Base-by-base conservation (phyloP, 1,140 invertebrate species). In the Lithobius niger region DNA sequence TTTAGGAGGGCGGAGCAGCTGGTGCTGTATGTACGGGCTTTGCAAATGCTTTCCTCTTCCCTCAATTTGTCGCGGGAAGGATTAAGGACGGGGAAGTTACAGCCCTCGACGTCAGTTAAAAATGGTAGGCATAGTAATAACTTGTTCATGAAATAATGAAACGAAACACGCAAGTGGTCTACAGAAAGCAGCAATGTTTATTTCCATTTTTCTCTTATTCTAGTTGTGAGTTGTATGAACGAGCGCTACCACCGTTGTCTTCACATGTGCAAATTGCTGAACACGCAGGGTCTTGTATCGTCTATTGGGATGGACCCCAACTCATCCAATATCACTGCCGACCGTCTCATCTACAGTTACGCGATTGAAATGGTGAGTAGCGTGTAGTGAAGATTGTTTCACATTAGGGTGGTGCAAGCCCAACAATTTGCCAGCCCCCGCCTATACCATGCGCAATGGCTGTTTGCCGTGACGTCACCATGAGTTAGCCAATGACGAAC, bases 331-430 rank as follows among this genome's bases (percentile, higher is more conserved):
- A 80, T 86, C 24, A 88, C 88, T 44, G 92, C 92, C 60, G 94
- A 97, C 69, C 92, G 90, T 70, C 86, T 97, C 59, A 79, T 97
- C 15, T 97, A 97, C 68, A 86, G 92, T 66, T 86, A 97, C 73
- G 92, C 93, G 51, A 89, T 97, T 61, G 84, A 95, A 76, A 87
- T 95, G 84, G 90, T 94, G 76, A 78, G 73, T 47, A 10, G 4
- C 31, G n/a, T n/a, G n/a, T n/a, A n/a, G n/a, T n/a, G n/a, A n/a
- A n/a, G n/a, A n/a, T n/a, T n/a, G n/a, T n/a, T n/a, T n/a, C n/a
- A n/a, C n/a, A n/a, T n/a, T n/a, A n/a, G n/a, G n/a, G n/a, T n/a
- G n/a, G n/a, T n/a, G n/a, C n/a, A n/a, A n/a, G n/a, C n/a, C n/a
- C n/a, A n/a, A n/a, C n/a, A n/a, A n/a, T n/a, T n/a, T n/a, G n/a